Evolutionary conservation across 2,797 vertebrate species (phyloP).

Genomic region (Orestias chungarensis): DNA sequence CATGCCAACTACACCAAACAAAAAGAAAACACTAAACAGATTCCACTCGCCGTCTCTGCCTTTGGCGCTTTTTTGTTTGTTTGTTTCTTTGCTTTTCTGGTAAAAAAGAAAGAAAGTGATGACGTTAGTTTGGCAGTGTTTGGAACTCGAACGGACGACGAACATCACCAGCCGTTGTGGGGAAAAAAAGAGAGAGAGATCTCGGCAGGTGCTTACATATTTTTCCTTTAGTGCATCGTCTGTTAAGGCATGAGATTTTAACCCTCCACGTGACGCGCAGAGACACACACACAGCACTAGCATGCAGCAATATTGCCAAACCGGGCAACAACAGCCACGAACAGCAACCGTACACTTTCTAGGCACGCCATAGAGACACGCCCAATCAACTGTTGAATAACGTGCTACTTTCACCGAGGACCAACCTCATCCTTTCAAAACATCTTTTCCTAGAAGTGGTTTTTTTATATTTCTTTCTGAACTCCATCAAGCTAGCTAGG

Average conservation of each 20-base stretch:
- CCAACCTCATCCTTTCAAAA: slow-evolving; percentile 30
- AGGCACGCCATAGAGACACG: slow-evolving; percentile 67
- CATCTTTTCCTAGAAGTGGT: neutral
- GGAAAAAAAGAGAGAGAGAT: slow-evolving; percentile 70
- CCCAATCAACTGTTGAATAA: slow-evolving; percentile 70
- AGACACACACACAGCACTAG: slow-evolving; percentile 79
- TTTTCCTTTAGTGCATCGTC: slow-evolving; percentile 79
- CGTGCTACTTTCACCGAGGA: slow-evolving; percentile 69
- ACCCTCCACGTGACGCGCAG: slow-evolving; percentile 77
- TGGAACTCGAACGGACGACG: slow-evolving; percentile 65
- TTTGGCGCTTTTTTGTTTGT: slow-evolving; percentile 36
- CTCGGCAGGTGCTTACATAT: slow-evolving; percentile 78
- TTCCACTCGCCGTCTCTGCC: slow-evolving; percentile 61
- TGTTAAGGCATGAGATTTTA: slow-evolving; percentile 79
- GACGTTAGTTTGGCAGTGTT: slow-evolving; percentile 78
- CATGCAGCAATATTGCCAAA: slow-evolving; percentile 75
- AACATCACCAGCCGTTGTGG: slow-evolving; percentile 66
- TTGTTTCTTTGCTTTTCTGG: neutral
- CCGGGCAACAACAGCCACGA: slow-evolving; percentile 73
- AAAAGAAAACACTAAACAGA: too few species aligned
- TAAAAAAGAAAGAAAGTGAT: slow-evolving; percentile 67
- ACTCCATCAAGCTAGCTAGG: slow-evolving; percentile 25
- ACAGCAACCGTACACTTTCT: slow-evolving; percentile 69
- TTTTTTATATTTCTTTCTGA: neutral
- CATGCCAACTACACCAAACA: slow-evolving; percentile 65